These are phyloP conservation scores for Misgurnus mizolepis DNA, from an alignment of 2,113 vertebrate genomes.

Conservation along the genomic window DNA sequence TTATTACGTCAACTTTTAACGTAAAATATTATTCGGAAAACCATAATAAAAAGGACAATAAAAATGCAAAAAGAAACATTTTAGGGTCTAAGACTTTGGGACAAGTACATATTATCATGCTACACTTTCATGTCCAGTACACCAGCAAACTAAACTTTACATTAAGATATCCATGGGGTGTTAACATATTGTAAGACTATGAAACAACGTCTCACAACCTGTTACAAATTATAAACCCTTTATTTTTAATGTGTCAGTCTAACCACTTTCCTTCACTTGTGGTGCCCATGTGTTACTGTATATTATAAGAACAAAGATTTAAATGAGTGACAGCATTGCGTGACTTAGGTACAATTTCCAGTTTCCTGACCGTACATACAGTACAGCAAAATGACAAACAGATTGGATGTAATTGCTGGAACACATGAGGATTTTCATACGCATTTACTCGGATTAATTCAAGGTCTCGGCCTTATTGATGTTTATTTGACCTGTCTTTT, in stretches of 20 bases:
- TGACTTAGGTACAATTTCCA: constrained; percentile 1
- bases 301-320: neutral
- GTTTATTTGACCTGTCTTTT: constrained; percentile 38
- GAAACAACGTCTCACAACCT: constrained; percentile 20
- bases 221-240: constrained; percentile 30
- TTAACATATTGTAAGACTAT: constrained; percentile 5
- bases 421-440: neutral
- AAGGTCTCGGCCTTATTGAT: constrained; percentile 16
- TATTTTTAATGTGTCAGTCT: constrained; percentile 33
- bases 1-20: too few relatives aligned
- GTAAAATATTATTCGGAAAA: too few relatives aligned
- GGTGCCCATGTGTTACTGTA: neutral
- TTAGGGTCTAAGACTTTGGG: too few relatives aligned
- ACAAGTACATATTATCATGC: too few relatives aligned
- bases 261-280: constrained; percentile 17
- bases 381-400: constrained; percentile 23
- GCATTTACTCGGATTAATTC: constrained; percentile 29
- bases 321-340: constrained; percentile 6
- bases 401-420: neutral
- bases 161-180: neutral
- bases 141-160: neutral
- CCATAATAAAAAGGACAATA: too few relatives aligned
- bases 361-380: neutral
- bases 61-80: too few relatives aligned
- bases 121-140: too few relatives aligned